Evolutionary conservation across 1,140 invertebrate genomes (phyloP).

Genomic region (Plodia interpunctella): DNA sequence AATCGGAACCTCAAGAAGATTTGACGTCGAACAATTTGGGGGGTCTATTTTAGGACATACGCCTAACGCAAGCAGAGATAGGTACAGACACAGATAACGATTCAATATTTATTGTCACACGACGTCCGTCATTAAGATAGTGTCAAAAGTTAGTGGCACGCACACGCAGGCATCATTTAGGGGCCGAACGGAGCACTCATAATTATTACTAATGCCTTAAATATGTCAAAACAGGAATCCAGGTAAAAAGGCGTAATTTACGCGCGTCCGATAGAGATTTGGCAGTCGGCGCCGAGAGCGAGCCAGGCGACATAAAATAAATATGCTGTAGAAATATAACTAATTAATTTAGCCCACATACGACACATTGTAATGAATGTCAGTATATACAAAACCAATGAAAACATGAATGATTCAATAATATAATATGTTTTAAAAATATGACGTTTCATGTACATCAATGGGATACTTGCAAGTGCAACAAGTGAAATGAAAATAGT

Average conservation of each 20-base stretch:
- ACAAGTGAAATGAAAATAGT: no score
- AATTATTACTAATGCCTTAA: constrained; percentile 77
- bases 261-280: constrained; percentile 74
- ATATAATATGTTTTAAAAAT: no score
- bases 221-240: constrained; percentile 77
- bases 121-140: constrained; percentile 75
- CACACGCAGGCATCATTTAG: constrained; percentile 41
- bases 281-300: constrained; percentile 68
- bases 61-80: constrained; percentile 52
- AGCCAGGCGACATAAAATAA: constrained; percentile 24
- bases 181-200: constrained; percentile 62
- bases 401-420: no score
- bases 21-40: constrained; percentile 41
- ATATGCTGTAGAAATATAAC: not conserved
- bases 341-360: not conserved
- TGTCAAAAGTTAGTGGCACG: constrained; percentile 71
- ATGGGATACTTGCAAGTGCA: no score
- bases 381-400: no score
- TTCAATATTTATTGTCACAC: constrained; percentile 74
- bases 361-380: no score
- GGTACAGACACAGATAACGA: constrained; percentile 52
- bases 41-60: constrained; percentile 57
- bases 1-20: constrained; percentile 11
- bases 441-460: no score
- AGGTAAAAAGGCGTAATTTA: constrained; percentile 77